Conservation (phyloP, 2,888 invertebrate species). For the Hyles lineata region DNA sequence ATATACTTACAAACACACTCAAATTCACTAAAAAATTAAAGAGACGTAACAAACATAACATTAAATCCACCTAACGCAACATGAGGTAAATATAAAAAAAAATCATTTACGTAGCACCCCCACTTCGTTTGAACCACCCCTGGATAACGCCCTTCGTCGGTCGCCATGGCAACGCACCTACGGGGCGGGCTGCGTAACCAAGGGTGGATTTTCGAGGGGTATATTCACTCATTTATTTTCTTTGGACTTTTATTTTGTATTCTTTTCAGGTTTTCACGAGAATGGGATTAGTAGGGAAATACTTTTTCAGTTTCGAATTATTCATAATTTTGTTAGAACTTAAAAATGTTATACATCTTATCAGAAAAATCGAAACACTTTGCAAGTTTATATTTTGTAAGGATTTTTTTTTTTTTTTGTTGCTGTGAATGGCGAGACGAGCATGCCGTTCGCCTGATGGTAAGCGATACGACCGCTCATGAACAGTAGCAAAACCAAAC, state of each 20-base stretch:
- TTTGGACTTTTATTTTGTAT: background rate
- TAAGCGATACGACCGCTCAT: too few species aligned
- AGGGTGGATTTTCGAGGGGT: constrained; percentile 25
- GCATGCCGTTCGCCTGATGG: too few species aligned
- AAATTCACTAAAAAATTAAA: background rate
- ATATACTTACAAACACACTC: background rate
- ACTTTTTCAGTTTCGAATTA: too few species aligned
- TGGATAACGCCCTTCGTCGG: constrained; percentile 58
- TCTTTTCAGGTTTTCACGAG: background rate
- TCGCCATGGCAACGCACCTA: constrained; percentile 64
- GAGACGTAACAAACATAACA: background rate
- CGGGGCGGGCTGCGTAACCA: constrained; percentile 32
- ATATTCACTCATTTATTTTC: constrained; percentile 22
- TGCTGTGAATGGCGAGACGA: too few species aligned
- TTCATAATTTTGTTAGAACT: too few species aligned
- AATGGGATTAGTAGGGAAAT: too few species aligned
- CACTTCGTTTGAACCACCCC: constrained; percentile 41
- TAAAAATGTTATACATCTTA: too few species aligned
- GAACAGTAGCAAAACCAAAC: too few species aligned
- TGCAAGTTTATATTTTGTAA: too few species aligned
- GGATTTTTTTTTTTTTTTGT: too few species aligned
- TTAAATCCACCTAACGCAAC: constrained; percentile 16
- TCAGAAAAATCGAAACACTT: too few species aligned
- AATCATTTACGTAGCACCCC: constrained; percentile 35
- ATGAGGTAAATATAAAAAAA: constrained; percentile 32